These are phyloP conservation scores for Carassius auratus DNA, from an alignment of 2,113 vertebrate species.

Conservation along the genomic window DNA sequence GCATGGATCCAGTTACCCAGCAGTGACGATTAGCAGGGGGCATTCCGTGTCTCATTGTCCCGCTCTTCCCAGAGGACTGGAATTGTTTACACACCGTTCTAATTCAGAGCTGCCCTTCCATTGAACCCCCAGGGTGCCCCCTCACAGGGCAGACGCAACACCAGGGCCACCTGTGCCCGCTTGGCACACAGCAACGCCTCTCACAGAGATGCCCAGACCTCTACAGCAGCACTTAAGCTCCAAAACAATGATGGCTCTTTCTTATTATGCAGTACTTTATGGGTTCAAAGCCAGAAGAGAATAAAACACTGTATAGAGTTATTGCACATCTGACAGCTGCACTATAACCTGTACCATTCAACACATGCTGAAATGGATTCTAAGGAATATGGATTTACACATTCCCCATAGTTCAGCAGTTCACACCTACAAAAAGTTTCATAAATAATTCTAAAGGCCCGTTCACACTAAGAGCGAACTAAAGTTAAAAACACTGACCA, in stretches of 20 bases:
- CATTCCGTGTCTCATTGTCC: slow-evolving; percentile 59
- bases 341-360: neutral
- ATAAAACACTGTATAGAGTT: neutral
- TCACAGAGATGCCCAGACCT: slow-evolving; percentile 22
- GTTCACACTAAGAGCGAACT: neutral
- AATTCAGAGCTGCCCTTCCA: slow-evolving; percentile 54
- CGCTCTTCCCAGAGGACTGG: slow-evolving; percentile 52
- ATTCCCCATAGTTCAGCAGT: neutral
- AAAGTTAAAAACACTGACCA: no score
- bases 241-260: neutral
- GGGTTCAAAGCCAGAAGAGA: neutral
- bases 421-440: neutral
- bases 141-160: slow-evolving; percentile 30
- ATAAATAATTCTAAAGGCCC: neutral
- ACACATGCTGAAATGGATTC: neutral
- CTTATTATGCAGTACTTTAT: neutral
- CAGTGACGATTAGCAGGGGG: slow-evolving; percentile 57
- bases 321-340: slow-evolving; percentile 1
- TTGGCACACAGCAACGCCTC: slow-evolving; percentile 27
- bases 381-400: neutral
- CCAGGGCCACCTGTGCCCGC: slow-evolving; percentile 42
- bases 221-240: neutral
- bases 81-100: slow-evolving; percentile 62
- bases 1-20: slow-evolving; percentile 61
- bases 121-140: slow-evolving; percentile 46